Evolutionary conservation across 2,888 invertebrate genomes (phyloP), one percentile per base, ranked within the genome.

Genomic region (Myopa testacea): DNA sequence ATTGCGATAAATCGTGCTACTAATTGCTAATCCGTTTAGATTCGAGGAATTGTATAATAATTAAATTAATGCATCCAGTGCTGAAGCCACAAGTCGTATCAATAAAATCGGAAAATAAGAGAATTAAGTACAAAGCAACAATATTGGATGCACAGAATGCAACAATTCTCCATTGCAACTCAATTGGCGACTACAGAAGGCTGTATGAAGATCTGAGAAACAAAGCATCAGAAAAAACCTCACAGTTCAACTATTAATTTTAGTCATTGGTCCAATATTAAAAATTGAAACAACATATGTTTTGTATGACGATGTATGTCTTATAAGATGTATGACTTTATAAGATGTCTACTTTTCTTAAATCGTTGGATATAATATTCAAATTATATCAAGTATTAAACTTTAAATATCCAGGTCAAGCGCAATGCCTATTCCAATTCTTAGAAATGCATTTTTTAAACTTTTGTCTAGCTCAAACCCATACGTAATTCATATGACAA

Each of bases 391-490:
- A 58, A 58, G n/a, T 58, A 58, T 58, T 58, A 58, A 10, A 58
- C 58, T 58, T 58, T 16, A 16, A 58, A 58, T 58, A 58, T 58
- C 58, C 58, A 4, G 58, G 7, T 58, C 58, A 58, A 58, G 58
- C 58, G 58, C 58, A 58, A 58, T 58, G 58, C 8, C 16, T 58
- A 12, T 58, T 58, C 58, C 58, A 58, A 58, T 58, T 58, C 16
- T 58, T 58, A 58, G 58, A 58, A 58, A 58, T 58, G 58, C 58
- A 58, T 58, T 58, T 58, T 58, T 58, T 16, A 5, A 58, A 12
- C 58, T 58, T 7, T 58, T 16, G 58, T 58, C 58, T 58, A 58
- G 58, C 58, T 58, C 58, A 58, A 58, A 58, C 58, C 58, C 58
- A 58, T 10, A 58, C n/a, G 58, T 58, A 58, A 58, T 58, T 16